These are phyloP conservation scores for Apocheima hispidaria DNA, from an alignment of 2,888 invertebrate species.

Conservation along the genomic window DNA sequence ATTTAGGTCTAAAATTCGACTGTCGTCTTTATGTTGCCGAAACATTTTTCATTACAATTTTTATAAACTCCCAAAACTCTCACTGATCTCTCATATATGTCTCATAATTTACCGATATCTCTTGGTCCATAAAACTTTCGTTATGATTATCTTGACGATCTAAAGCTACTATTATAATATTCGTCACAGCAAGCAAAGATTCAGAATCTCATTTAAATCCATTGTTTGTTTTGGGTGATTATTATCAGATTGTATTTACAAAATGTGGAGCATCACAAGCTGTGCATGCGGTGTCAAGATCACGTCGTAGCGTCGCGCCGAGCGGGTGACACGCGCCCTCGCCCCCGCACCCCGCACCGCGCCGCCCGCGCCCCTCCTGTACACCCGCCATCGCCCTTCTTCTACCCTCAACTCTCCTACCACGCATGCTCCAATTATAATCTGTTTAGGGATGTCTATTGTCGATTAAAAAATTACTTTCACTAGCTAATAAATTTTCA, in stretches of 20 bases:
- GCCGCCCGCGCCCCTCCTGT: conserved; percentile 51
- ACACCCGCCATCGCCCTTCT: conserved; percentile 55
- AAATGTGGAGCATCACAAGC: conserved; percentile 69
- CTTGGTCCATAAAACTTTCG: conserved; percentile 4
- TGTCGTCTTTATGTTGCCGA: neutral
- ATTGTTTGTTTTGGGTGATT: conserved; percentile 51
- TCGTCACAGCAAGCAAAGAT: conserved; percentile 19
- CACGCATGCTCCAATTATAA: conserved; percentile 87
- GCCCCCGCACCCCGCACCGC: conserved; percentile 49
- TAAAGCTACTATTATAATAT: conserved; percentile 28
- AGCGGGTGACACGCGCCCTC: conserved; percentile 72
- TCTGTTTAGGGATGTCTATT: conserved; percentile 83
- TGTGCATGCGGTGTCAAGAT: conserved; percentile 83
- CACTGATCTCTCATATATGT: neutral
- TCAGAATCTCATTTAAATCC: conserved; percentile 24
- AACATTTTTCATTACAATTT: neutral
- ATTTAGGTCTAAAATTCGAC: too few relatives aligned
- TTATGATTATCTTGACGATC: conserved; percentile 17
- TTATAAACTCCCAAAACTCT: neutral
- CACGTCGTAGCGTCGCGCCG: conserved; percentile 73
- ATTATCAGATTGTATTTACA: conserved; percentile 56
- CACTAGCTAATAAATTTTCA: conserved; percentile 28
- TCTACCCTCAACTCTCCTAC: conserved; percentile 76
- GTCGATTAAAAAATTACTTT: conserved; percentile 72
- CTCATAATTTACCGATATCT: neutral